Conservation (phyloP, 2,797 vertebrate genomes). For the Vespertilio murinus region DNA sequence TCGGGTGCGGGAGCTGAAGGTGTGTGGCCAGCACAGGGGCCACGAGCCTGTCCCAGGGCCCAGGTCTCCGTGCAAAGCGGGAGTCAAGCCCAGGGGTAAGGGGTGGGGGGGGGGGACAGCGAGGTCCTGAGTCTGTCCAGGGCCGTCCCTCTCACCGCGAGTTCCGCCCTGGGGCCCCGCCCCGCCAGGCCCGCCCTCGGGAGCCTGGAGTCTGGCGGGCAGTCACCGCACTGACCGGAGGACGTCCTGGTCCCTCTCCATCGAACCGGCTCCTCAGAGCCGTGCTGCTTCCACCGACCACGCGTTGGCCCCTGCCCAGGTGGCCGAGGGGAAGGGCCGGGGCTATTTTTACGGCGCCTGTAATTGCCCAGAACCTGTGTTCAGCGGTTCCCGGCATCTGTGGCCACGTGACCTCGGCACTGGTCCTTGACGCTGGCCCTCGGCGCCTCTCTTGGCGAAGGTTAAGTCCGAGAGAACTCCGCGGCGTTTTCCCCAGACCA, state of each 20-base stretch:
- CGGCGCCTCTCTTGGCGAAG: slow-evolving; percentile 32
- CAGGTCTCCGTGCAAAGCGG: rapidly evolving
- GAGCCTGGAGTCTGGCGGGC: neutral
- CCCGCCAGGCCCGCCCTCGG: neutral
- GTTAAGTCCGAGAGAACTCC: neutral
- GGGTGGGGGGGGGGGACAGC: neutral
- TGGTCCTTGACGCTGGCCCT: slow-evolving; percentile 62
- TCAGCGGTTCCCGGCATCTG: slow-evolving; percentile 40
- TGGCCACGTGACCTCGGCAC: neutral
- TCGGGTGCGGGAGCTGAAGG: neutral
- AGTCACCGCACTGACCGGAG: rapidly evolving
- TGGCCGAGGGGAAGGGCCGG: neutral
- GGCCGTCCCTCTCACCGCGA: neutral
- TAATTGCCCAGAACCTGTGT: neutral
- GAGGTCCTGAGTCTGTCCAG: neutral
- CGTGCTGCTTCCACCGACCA: neutral
- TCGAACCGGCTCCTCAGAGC: neutral
- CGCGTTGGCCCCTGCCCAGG: neutral
- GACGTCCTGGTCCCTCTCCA: rapidly evolving
- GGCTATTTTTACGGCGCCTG: neutral
- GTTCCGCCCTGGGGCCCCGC: neutral
- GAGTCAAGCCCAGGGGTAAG: neutral
- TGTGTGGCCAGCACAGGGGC: too few species aligned
- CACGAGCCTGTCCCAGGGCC: neutral
- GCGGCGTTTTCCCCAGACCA: neutral